phyloP scores from a whole-genome alignment of 1,140 invertebrate genomes.

The Caenorhabditis remanei region DNA sequence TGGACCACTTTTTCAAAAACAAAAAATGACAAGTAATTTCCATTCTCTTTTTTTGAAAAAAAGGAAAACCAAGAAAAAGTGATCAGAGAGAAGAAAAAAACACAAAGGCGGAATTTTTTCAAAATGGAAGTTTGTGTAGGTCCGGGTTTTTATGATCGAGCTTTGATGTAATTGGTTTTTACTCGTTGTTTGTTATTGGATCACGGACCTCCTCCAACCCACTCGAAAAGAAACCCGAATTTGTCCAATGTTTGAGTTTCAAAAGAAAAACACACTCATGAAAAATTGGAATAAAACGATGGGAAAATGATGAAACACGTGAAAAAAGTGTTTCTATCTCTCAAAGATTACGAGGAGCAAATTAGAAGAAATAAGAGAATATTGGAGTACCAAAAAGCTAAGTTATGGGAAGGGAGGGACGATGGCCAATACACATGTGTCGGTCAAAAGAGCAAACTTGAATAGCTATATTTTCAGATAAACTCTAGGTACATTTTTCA shows the following conservation, averaged over 20 bases:
- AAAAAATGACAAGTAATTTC: neutral
- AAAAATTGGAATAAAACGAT: constrained; percentile 5
- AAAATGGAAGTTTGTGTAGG: neutral
- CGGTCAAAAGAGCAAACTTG: neutral
- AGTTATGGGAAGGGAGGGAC: neutral
- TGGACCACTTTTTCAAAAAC: neutral
- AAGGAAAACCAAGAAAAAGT: no score
- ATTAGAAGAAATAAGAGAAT: neutral
- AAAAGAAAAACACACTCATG: neutral
- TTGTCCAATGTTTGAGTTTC: constrained; percentile 27
- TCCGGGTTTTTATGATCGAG: constrained; percentile 34
- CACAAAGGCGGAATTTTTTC: neutral
- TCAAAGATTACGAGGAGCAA: constrained; percentile 20
- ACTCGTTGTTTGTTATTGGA: constrained; percentile 43
- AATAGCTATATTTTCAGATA: no score
- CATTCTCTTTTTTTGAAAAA: neutral
- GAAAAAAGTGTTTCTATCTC: constrained; percentile 42
- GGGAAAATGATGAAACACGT: constrained; percentile 2
- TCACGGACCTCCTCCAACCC: neutral
- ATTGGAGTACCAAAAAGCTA: neutral
- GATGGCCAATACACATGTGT: no score
- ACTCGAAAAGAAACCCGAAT: neutral
- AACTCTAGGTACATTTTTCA: no score
- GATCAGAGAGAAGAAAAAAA: neutral
- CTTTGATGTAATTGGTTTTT: constrained; percentile 35